Conservation (phyloP, 2,797 vertebrate genomes). For the Chrosomus eos region DNA sequence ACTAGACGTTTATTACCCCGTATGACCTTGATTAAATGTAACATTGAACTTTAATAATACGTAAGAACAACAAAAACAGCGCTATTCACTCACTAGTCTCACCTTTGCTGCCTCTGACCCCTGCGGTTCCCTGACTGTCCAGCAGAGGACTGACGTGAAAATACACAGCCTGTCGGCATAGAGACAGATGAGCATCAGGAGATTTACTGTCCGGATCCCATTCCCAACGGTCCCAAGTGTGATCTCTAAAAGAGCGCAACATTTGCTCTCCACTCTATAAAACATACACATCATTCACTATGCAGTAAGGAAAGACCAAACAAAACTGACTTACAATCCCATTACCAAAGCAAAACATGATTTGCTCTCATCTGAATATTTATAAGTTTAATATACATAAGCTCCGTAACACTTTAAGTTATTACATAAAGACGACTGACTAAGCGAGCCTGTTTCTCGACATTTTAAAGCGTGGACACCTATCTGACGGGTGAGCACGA, state of each 20-base stretch:
- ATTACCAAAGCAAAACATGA: neutral
- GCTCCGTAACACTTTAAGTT: neutral
- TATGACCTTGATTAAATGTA: neutral
- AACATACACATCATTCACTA: neutral
- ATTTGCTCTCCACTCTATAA: conserved; percentile 27
- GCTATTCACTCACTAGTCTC: neutral
- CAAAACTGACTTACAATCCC: accelerated
- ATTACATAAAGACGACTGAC: neutral
- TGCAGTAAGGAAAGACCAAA: neutral
- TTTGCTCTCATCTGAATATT: neutral
- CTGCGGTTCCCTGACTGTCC: conserved; percentile 65
- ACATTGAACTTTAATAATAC: neutral
- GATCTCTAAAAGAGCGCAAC: conserved; percentile 13
- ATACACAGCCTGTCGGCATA: conserved; percentile 58
- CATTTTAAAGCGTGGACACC: neutral
- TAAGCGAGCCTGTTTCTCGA: neutral
- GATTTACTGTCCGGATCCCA: conserved; percentile 57
- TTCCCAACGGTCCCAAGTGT: conserved; percentile 52
- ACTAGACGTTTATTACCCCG: neutral
- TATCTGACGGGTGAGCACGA: neutral
- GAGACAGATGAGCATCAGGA: conserved; percentile 56
- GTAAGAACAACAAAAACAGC: neutral
- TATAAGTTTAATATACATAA: neutral
- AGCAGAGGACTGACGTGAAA: conserved; percentile 63
- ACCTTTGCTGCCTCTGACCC: conserved; percentile 66